Evolutionary conservation across 2,797 vertebrate genomes (phyloP).

Genomic region (Gymnodraco acuticeps): DNA sequence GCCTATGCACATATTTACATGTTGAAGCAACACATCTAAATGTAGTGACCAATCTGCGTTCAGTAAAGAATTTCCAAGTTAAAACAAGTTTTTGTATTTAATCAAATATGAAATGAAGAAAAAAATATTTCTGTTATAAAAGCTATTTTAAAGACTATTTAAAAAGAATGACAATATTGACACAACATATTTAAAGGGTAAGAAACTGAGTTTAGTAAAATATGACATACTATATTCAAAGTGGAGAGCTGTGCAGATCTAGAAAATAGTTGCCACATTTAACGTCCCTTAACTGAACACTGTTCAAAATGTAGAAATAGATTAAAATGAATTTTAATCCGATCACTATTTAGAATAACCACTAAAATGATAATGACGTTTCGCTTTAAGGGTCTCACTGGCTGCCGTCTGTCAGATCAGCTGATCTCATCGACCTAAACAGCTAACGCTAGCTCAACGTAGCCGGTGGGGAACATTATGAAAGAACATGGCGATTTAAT

Average conservation of each 20-base stretch:
- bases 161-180: too few species aligned
- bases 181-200: too few species aligned
- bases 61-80: conserved; percentile 63
- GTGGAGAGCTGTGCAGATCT: too few species aligned
- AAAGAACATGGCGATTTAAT: conserved; percentile 21
- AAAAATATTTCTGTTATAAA: too few species aligned
- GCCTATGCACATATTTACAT: conserved; percentile 57
- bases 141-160: too few species aligned
- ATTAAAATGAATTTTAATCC: neutral
- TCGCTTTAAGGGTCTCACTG: conserved; percentile 18
- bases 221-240: too few species aligned
- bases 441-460: conserved; percentile 51
- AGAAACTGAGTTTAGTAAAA: too few species aligned
- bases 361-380: neutral
- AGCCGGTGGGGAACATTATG: conserved; percentile 48
- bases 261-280: neutral
- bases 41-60: conserved; percentile 46
- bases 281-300: neutral
- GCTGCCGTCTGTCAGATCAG: conserved; percentile 46
- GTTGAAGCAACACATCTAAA: conserved; percentile 38
- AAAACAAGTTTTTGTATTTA: conserved; percentile 22
- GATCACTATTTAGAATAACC: neutral
- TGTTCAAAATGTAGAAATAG: neutral
- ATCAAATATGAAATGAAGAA: neutral
- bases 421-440: conserved; percentile 66